phyloP scores from a whole-genome alignment of 1,140 invertebrate genomes.

The Heliconius eleuchia region DNA sequence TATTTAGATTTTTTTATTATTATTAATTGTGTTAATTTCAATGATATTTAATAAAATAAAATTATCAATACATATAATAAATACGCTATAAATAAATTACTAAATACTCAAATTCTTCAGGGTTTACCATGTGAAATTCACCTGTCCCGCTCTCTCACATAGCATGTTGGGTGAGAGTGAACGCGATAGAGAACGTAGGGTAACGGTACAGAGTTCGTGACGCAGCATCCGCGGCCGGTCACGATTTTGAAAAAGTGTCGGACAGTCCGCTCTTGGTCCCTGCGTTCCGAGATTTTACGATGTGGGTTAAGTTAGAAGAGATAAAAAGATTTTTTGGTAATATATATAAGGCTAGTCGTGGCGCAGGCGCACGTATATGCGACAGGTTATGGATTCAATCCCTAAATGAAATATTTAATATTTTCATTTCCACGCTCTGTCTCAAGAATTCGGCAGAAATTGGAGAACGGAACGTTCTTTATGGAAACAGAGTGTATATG shows the following conservation, averaged over 20 bases:
- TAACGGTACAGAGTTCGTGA: conserved; percentile 76
- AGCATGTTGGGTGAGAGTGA: conserved; percentile 43
- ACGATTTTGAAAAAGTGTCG: conserved; percentile 79
- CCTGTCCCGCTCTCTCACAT: conserved; percentile 48
- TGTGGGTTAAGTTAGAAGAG: conserved; percentile 44
- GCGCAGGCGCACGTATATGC: neutral
- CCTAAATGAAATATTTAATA: neutral
- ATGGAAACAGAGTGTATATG: too few species aligned
- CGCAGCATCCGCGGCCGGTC: conserved; percentile 61
- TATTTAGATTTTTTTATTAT: too few species aligned
- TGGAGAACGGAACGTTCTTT: too few species aligned
- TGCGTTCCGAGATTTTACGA: conserved; percentile 55
- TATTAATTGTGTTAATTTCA: neutral
- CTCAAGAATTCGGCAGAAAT: too few species aligned
- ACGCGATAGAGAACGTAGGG: conserved; percentile 48
- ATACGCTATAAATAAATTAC: conserved; percentile 16
- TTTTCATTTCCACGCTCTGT: neutral
- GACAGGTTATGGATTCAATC: neutral
- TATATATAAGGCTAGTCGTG: neutral
- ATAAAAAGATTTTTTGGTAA: neutral
- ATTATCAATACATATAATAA: conserved; percentile 12
- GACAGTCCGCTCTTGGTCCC: conserved; percentile 53
- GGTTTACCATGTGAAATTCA: conserved; percentile 37
- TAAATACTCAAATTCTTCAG: conserved; percentile 51
- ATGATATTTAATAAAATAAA: neutral